Conservation (phyloP, 2,888 invertebrate genomes). For the Vesta saturnalis region DNA sequence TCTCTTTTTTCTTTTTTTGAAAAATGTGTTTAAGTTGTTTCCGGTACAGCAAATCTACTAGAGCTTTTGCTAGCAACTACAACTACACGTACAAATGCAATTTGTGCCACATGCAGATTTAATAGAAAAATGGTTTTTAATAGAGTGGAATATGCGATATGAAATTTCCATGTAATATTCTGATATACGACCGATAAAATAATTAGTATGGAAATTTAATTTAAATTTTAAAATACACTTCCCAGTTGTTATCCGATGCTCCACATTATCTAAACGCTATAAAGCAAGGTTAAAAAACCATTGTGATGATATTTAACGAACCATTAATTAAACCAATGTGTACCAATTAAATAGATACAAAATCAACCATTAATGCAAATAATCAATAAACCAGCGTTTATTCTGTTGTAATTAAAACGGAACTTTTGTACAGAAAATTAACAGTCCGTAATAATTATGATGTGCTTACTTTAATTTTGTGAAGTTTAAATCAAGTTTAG, state of each 20-base stretch:
- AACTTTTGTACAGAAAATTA: too few species aligned
- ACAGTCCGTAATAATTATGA: too few species aligned
- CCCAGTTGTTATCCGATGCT: neutral
- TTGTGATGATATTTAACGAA: neutral
- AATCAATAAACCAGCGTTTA: neutral
- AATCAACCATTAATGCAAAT: neutral
- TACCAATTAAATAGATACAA: neutral
- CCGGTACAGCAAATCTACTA: too few species aligned
- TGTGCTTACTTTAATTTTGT: neutral
- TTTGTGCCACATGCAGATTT: too few species aligned
- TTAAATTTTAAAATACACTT: neutral
- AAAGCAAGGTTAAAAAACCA: neutral
- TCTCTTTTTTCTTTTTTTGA: too few species aligned
- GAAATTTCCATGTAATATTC: neutral
- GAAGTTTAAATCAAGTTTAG: too few species aligned
- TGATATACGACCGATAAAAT: neutral
- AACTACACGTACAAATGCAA: too few species aligned
- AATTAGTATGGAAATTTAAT: neutral
- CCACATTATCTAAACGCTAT: neutral
- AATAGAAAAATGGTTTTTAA: conserved; percentile 10
- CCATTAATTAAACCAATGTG: neutral
- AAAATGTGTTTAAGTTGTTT: too few species aligned
- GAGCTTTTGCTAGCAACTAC: too few species aligned
- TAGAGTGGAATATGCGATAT: neutral
- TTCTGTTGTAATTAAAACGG: neutral